Percentiles rank a stretch among this genome's conserved stretches.
phyloP scores from a whole-genome alignment of 1,140 invertebrate species.

The Ylistrum balloti region DNA sequence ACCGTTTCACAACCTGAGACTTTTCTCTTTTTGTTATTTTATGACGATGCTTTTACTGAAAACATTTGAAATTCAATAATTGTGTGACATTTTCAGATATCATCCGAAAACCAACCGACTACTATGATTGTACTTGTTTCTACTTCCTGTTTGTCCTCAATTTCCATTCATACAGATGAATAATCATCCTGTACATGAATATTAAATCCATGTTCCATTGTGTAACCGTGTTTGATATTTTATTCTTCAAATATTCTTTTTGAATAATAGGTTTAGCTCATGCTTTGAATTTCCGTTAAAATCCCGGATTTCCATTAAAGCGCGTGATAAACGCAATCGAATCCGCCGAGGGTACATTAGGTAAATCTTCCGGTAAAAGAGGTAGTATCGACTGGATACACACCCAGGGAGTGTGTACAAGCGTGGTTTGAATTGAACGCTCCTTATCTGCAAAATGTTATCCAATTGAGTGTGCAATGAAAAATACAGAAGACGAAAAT shows the following conservation, averaged over 20 bases:
- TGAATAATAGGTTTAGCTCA: constrained; percentile 23
- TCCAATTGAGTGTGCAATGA: too few species aligned
- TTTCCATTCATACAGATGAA: constrained; percentile 27
- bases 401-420: not conserved
- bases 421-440: not conserved
- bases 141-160: not conserved
- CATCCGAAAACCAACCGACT: not conserved
- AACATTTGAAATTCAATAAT: not conserved
- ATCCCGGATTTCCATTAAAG: constrained; percentile 33
- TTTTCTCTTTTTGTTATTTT: not conserved
- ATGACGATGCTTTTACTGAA: not conserved
- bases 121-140: not conserved
- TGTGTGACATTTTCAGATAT: not conserved
- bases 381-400: not conserved
- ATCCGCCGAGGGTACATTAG: not conserved
- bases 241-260: constrained; percentile 36
- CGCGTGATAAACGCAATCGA: not conserved
- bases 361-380: constrained; percentile 18
- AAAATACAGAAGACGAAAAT: too few species aligned
- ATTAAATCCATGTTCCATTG: constrained; percentile 34
- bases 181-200: not conserved
- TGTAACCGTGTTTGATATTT: constrained; percentile 26
- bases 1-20: not conserved
- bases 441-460: too few species aligned
- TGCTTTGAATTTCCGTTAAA: constrained; percentile 20